These are phyloP conservation scores for Sebastes hubbsi DNA, from an alignment of 2,797 vertebrate genomes.

Conservation along the genomic window DNA sequence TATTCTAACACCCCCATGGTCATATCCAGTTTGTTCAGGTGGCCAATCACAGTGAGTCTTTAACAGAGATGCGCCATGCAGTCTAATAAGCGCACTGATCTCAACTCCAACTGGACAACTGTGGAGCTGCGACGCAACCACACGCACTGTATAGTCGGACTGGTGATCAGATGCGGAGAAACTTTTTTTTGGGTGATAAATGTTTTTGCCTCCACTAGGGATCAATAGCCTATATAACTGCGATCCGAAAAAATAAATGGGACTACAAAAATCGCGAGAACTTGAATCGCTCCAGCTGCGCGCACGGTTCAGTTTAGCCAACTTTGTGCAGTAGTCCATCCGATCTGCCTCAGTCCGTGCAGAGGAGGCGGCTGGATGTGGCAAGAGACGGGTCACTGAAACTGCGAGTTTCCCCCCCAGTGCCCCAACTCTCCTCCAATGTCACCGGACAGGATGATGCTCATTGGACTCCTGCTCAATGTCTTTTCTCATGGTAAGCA, in stretches of 20 bases:
- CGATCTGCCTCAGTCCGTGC: constrained; percentile 28
- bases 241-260: constrained; percentile 47
- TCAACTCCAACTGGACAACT: constrained; percentile 61
- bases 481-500: constrained; percentile 71
- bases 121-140: constrained; percentile 53
- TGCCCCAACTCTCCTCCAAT: constrained; percentile 56
- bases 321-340: constrained; percentile 59
- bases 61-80: constrained; percentile 40
- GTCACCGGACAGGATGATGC: constrained; percentile 75
- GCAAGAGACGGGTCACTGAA: constrained; percentile 65
- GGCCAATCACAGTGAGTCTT: constrained; percentile 68
- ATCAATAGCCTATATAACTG: neutral
- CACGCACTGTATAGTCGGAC: constrained; percentile 7
- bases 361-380: constrained; percentile 68
- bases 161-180: constrained; percentile 3
- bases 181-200: constrained; percentile 31
- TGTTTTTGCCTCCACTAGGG: neutral
- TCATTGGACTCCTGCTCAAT: constrained; percentile 76
- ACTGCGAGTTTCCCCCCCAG: constrained; percentile 31
- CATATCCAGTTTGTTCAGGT: neutral
- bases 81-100: constrained; percentile 39
- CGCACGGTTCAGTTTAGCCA: constrained; percentile 58
- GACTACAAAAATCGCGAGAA: constrained; percentile 58
- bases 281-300: constrained; percentile 39
- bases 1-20: constrained; percentile 11